Conservation (phyloP, 1,140 invertebrate genomes). For the Neodiprion fabricii region DNA sequence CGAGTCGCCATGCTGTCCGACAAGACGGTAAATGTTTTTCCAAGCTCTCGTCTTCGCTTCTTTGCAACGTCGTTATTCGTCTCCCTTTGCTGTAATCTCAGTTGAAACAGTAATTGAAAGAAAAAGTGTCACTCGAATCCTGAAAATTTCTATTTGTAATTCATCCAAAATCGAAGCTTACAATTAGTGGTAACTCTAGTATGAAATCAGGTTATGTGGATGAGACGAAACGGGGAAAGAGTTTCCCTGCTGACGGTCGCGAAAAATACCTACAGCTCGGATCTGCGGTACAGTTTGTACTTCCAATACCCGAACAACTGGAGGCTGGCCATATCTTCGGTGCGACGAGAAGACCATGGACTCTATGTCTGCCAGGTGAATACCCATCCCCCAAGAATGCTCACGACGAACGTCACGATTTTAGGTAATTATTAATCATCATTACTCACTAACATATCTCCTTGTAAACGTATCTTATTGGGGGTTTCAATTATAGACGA, state of each 20-base stretch:
- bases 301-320: slow-evolving; percentile 79
- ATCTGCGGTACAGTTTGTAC: slow-evolving; percentile 59
- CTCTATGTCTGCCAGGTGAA: slow-evolving; percentile 86
- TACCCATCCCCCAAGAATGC: slow-evolving; percentile 75
- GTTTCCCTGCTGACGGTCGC: slow-evolving; percentile 65
- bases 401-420: slow-evolving; percentile 55
- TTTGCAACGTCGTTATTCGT: not conserved
- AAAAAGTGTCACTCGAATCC: not conserved
- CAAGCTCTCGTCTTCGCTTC: slow-evolving; percentile 13
- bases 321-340: slow-evolving; percentile 77
- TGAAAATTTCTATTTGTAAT: not conserved
- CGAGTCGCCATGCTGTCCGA: slow-evolving; percentile 63
- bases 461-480: no score
- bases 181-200: not conserved
- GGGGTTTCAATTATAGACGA: no score
- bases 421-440: slow-evolving; percentile 43
- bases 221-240: slow-evolving; percentile 57
- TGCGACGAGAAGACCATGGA: slow-evolving; percentile 75
- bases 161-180: not conserved
- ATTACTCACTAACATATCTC: no score
- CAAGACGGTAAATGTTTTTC: slow-evolving; percentile 56
- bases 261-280: slow-evolving; percentile 62
- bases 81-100: no score
- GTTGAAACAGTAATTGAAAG: no score
- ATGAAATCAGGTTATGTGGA: slow-evolving; percentile 64